Evolutionary conservation across 2,113 vertebrate genomes (phyloP).

Genomic region (Abramis brama): DNA sequence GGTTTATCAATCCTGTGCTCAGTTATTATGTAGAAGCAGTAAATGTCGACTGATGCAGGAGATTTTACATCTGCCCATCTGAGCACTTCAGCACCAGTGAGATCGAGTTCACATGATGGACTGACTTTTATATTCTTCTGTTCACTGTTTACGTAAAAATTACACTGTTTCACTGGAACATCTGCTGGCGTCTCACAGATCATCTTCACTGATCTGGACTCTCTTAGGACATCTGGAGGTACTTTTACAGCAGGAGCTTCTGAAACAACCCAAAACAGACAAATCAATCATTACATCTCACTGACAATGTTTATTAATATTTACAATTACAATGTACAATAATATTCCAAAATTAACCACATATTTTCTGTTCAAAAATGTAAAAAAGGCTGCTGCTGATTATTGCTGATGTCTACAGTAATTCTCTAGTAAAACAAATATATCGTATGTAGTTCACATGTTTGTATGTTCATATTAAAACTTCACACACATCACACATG

Average conservation of each 20-base stretch:
- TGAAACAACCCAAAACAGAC: neutral
- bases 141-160: neutral
- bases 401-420: too few species aligned
- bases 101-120: conserved; percentile 1
- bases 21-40: neutral
- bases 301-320: neutral
- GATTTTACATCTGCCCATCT: conserved; percentile 28
- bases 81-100: conserved; percentile 36
- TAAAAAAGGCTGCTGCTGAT: too few species aligned
- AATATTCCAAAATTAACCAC: too few species aligned
- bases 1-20: neutral
- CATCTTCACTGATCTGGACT: conserved; percentile 36
- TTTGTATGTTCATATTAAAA: too few species aligned
- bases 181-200: neutral
- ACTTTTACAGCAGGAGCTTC: conserved; percentile 11
- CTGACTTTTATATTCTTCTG: neutral
- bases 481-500: too few species aligned
- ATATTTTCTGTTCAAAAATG: too few species aligned
- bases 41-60: neutral
- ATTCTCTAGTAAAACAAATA: too few species aligned
- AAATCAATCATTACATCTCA: neutral
- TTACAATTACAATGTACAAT: too few species aligned
- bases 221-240: neutral
- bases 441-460: too few species aligned
- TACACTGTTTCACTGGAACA: conserved; percentile 1